phyloP scores from a whole-genome alignment of 1,140 invertebrate species.

The Archegozetes longisetosus region DNA sequence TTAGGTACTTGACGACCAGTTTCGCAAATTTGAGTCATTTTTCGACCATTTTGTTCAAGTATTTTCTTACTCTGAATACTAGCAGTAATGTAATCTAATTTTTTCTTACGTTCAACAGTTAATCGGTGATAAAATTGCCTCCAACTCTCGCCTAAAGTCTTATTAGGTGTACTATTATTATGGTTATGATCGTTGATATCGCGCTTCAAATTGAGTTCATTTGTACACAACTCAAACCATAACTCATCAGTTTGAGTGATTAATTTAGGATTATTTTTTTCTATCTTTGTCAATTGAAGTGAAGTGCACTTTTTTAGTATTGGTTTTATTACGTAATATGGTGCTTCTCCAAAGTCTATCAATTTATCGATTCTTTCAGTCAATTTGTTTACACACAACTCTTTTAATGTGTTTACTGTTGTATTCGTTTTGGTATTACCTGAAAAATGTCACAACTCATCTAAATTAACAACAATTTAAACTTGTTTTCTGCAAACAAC shows the following conservation, averaged over 20 bases:
- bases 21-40: background rate
- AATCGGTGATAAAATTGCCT: background rate
- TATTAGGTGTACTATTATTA: background rate
- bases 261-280: background rate
- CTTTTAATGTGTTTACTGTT: background rate
- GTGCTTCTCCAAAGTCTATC: background rate
- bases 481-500: too few relatives aligned
- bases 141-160: background rate
- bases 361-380: background rate
- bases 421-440: background rate
- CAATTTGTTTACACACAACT: background rate
- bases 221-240: background rate
- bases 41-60: background rate
- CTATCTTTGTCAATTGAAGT: background rate
- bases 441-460: background rate
- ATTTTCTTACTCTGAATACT: background rate
- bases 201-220: background rate
- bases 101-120: background rate
- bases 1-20: background rate
- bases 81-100: background rate
- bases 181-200: background rate
- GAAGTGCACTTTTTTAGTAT: background rate
- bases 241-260: background rate
- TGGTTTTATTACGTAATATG: background rate
- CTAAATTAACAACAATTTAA: too few relatives aligned